Conservation (phyloP, 2,797 vertebrate genomes). For the Silurus aristotelis region DNA sequence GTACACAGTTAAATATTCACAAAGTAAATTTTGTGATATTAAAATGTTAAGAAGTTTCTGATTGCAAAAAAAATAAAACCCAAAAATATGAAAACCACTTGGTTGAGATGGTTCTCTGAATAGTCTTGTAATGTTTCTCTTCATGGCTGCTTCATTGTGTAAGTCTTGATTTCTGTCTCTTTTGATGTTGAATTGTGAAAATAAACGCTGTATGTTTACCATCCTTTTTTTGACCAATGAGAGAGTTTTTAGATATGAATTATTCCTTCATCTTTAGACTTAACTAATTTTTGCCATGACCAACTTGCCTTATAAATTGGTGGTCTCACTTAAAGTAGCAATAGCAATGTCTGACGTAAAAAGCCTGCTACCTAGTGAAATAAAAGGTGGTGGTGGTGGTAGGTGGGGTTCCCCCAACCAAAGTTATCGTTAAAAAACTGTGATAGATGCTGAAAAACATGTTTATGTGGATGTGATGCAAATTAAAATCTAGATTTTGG, state of each 20-base stretch:
- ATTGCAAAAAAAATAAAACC: neutral
- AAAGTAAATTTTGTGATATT: neutral
- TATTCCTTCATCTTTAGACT: conserved; percentile 18
- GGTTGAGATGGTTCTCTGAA: neutral
- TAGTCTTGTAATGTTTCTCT: neutral
- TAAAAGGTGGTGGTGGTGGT: neutral
- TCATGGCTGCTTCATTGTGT: neutral
- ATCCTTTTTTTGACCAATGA: neutral
- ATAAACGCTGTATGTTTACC: neutral
- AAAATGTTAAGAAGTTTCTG: neutral
- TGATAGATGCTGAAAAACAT: conserved; percentile 6
- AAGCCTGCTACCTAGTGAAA: conserved; percentile 3
- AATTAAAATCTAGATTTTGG: neutral
- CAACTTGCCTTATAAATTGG: conserved; percentile 3
- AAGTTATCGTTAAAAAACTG: neutral
- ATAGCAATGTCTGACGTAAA: neutral
- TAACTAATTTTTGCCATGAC: conserved; percentile 38
- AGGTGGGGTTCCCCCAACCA: neutral
- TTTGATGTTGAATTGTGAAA: neutral
- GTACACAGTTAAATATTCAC: neutral
- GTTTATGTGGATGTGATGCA: neutral
- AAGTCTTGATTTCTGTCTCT: neutral
- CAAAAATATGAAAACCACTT: neutral
- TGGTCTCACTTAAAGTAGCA: neutral
- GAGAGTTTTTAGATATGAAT: conserved; percentile 16